Base-by-base conservation (phyloP, 1,140 invertebrate species). In the Cyclargus thomasi region DNA sequence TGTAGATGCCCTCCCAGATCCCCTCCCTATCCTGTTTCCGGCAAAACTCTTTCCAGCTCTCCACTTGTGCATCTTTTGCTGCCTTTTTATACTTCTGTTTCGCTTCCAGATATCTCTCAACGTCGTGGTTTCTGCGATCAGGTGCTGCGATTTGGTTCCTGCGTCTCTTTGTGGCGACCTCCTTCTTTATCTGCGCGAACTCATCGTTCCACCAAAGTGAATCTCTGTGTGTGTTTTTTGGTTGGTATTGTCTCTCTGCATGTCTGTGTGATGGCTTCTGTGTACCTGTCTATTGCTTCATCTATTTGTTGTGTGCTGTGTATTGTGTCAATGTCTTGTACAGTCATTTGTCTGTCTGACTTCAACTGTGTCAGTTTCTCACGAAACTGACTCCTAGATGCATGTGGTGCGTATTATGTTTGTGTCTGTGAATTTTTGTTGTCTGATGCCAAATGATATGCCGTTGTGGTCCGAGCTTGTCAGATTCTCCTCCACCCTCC, bases 321-420 rank as follows among this genome's bases (percentile, higher is more conserved):
- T n/a, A n/a, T 65, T 65, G 63, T 64, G 63, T 64, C 20, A 14
- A 64, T 64, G 63, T 65, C n/a, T 53, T 65, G 64, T 65, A 57
- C 20, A 22, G 47, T 65, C 21, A 65, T n/a, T 65, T 65, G 39
- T 55, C 47, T 65, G 47, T 57, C 53, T 17, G 3, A 18, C 64
- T 55, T 65, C 14, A 55, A 21, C 64, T 66, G 64, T 39, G n/a
- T n/a, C n/a, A n/a, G n/a, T n/a, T n/a, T n/a, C n/a, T n/a, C n/a
- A n/a, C n/a, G n/a, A n/a, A n/a, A n/a, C n/a, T n/a, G n/a, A n/a
- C n/a, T n/a, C n/a, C n/a, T n/a, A n/a, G n/a, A n/a, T n/a, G n/a
- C n/a, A n/a, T n/a, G n/a, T n/a, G n/a, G n/a, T n/a, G n/a, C n/a
- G n/a, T n/a, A n/a, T n/a, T n/a, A n/a, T n/a, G n/a, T n/a, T n/a